Base-by-base conservation (phyloP, 2,113 vertebrate species). In the Phainopepla nitens region DNA sequence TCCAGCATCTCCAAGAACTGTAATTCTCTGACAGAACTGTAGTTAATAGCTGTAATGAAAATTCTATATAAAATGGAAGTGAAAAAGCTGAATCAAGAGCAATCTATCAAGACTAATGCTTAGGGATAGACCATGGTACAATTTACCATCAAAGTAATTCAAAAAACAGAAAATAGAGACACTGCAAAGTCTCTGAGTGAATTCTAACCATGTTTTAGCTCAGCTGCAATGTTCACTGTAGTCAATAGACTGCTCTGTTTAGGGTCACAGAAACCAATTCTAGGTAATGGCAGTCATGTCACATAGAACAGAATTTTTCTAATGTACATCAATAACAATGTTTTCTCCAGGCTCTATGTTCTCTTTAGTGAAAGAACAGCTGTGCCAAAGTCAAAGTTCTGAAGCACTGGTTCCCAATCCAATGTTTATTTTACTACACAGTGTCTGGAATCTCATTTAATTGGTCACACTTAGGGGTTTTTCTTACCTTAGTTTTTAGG, bases 401-500 rank as follows among this genome's bases (percentile, higher is more conserved):
- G 36, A 41, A 92, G 62, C 36, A 49, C 41, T 7, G 4, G 3
- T 35, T 76, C 10, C 76, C 25, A 89, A 19, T 8, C 8, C 19
- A 15, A 9, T 3, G 0, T 64, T 60, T 82, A 41, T 45, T 65
- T 73, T 33, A 62, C 44, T 58, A 39, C 20, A 25, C 2, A 3
- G 24, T 61, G 42, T 18, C 42, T 69, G 57, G 12, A 33, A 75
- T 64, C 27, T 68, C 44, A 56, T 7, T 3, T 10, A 72, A 27
- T 24, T 76, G 22, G 21, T 68, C 53, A 23, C 19, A 11, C 10
- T 62, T 70, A 54, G 12, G 12, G 18, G 4, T 47, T 81, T 94
- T 82, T 60, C 84, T 91, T 92, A 98, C 97, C 97, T 98, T 92
- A 24, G 47, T 60, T 89, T 97, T 97, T 36, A 87, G 80, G 19